Conservation (phyloP, 2,888 invertebrate genomes). For the Thecophora atra region DNA sequence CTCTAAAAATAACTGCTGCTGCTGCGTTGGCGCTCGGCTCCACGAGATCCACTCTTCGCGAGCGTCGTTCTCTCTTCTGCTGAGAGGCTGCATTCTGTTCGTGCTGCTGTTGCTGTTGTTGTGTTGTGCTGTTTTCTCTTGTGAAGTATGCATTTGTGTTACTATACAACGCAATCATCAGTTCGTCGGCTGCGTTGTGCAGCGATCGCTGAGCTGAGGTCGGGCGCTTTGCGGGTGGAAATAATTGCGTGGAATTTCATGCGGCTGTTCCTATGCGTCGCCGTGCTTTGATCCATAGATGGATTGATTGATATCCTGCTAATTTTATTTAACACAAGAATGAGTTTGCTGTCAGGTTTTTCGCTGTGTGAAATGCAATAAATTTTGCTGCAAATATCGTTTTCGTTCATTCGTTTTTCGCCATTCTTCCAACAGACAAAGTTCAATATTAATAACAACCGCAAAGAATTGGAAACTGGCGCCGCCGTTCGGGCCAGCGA, state of each 20-base stretch:
- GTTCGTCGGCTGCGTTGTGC: too few relatives aligned
- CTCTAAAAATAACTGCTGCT: slow-evolving; percentile 11
- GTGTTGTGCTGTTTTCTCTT: not conserved
- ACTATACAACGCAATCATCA: slow-evolving; percentile 6
- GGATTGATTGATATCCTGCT: too few relatives aligned
- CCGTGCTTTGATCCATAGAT: too few relatives aligned
- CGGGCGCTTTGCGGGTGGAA: not conserved
- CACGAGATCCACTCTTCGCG: too few relatives aligned
- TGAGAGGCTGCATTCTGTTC: not conserved
- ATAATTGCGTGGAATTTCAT: not conserved
- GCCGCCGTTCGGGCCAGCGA: too few relatives aligned
- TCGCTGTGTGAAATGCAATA: not conserved
- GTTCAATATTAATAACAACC: not conserved
- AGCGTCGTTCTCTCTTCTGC: not conserved
- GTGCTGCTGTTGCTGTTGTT: slow-evolving; percentile 39
- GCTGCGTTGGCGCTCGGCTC: not conserved
- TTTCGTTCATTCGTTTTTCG: not conserved
- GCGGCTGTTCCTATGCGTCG: not conserved
- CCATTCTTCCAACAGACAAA: not conserved
- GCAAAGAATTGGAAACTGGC: not conserved
- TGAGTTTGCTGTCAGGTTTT: too few relatives aligned
- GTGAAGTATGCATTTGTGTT: not conserved
- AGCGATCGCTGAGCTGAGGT: too few relatives aligned
- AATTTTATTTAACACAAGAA: too few relatives aligned
- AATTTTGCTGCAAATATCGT: not conserved